These are phyloP conservation scores for Aurelia sp. DNA, from an alignment of 30 jellyfish, hydroid and myxozoan genomes.

Conservation along the genomic window DNA sequence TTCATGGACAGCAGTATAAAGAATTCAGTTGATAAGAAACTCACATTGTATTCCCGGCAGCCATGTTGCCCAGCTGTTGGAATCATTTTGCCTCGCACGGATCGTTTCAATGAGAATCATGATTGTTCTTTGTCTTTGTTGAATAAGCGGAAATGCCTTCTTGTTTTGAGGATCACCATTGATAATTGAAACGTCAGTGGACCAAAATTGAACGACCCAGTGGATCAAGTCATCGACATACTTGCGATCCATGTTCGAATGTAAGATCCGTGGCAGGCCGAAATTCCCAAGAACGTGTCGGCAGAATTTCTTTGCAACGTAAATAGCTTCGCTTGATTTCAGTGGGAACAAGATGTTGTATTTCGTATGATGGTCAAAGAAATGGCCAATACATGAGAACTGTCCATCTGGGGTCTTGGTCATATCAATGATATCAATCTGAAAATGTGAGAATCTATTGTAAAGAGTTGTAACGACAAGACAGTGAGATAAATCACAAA, in stretches of 20 bases:
- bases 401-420: slow-evolving; percentile 85
- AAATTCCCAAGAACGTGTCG: slow-evolving; percentile 90
- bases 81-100: slow-evolving; percentile 66
- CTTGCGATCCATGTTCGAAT: slow-evolving; percentile 81
- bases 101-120: slow-evolving; percentile 87
- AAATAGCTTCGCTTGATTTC: slow-evolving; percentile 72
- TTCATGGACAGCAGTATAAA: too few relatives aligned
- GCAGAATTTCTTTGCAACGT: slow-evolving; percentile 88
- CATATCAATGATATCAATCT: slow-evolving; percentile 95
- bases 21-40: neutral
- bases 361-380: slow-evolving; percentile 91
- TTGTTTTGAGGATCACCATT: slow-evolving; percentile 90
- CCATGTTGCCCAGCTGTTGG: slow-evolving; percentile 90
- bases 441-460: neutral
- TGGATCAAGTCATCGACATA: slow-evolving; percentile 79
- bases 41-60: slow-evolving; percentile 96
- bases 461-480: too few relatives aligned
- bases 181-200: slow-evolving; percentile 89
- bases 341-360: slow-evolving; percentile 91
- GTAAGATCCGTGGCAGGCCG: slow-evolving; percentile 89
- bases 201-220: slow-evolving; percentile 86
- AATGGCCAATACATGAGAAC: slow-evolving; percentile 88
- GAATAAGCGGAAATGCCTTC: slow-evolving; percentile 58
- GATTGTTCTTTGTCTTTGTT: slow-evolving; percentile 89
- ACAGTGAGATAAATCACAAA: too few relatives aligned